Evolutionary conservation across 2,113 vertebrate species (phyloP).

Genomic region (Nothocercus julius): DNA sequence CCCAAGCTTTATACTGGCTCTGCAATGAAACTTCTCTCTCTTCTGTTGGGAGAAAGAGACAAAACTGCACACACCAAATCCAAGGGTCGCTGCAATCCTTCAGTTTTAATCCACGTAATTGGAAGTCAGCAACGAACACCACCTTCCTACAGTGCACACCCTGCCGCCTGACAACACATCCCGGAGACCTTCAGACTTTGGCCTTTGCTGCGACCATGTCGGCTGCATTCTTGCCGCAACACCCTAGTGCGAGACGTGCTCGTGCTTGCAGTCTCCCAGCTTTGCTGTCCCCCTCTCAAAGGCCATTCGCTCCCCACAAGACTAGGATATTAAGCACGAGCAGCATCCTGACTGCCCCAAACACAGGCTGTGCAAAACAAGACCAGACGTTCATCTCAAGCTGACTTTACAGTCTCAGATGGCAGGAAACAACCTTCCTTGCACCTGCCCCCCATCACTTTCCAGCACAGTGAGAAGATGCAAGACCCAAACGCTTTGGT

Average conservation of each 20-base stretch:
- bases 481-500: background rate
- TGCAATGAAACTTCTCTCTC: background rate
- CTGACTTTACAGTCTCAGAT: background rate
- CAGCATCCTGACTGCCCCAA: background rate
- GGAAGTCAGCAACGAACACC: background rate
- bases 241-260: accelerated
- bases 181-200: background rate
- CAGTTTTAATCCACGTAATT: background rate
- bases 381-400: background rate
- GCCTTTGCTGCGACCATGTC: background rate
- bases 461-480: background rate
- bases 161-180: background rate
- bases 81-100: background rate
- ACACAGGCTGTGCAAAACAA: background rate
- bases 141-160: accelerated
- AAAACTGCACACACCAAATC: background rate
- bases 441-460: background rate
- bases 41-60: background rate
- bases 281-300: background rate
- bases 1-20: background rate
- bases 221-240: background rate
- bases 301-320: background rate
- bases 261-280: background rate
- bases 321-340: background rate
- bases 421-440: background rate